A percentile compares a stretch with the other conserved stretches of the same genome.
Conservation (phyloP, 2,888 invertebrate species). For the Oligia latruncula region DNA sequence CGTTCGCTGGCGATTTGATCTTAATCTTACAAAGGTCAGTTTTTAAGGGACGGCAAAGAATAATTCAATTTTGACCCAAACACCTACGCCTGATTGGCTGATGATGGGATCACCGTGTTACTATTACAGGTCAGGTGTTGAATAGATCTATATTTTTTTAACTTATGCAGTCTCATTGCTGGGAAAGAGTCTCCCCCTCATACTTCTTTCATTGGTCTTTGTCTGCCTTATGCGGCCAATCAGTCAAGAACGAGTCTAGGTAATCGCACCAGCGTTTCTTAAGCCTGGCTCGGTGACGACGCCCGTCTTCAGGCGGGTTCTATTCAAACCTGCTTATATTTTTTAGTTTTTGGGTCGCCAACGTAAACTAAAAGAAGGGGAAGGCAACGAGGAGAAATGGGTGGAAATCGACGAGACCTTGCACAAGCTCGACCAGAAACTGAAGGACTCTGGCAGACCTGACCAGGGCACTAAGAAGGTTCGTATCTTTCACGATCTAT, state of each 20-base stretch:
- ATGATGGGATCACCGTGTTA: background rate
- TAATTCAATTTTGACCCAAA: background rate
- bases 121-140: background rate
- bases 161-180: background rate
- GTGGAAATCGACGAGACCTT: conserved; percentile 85
- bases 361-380: conserved; percentile 82
- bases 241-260: background rate
- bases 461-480: conserved; percentile 91
- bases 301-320: background rate
- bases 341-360: conserved; percentile 84
- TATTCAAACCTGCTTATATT: background rate
- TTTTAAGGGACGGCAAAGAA: background rate
- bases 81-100: background rate
- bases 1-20: background rate
- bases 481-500: background rate
- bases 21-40: background rate
- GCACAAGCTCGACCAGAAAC: conserved; percentile 82
- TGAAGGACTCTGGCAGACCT: conserved; percentile 84
- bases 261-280: background rate
- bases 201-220: background rate
- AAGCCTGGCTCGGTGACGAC: background rate
- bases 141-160: background rate
- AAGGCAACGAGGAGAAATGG: conserved; percentile 83
- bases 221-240: background rate
- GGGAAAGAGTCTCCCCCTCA: background rate